Evolutionary conservation across 2,888 invertebrate genomes (phyloP).

Genomic region (Pycnomerus fuliginosus): DNA sequence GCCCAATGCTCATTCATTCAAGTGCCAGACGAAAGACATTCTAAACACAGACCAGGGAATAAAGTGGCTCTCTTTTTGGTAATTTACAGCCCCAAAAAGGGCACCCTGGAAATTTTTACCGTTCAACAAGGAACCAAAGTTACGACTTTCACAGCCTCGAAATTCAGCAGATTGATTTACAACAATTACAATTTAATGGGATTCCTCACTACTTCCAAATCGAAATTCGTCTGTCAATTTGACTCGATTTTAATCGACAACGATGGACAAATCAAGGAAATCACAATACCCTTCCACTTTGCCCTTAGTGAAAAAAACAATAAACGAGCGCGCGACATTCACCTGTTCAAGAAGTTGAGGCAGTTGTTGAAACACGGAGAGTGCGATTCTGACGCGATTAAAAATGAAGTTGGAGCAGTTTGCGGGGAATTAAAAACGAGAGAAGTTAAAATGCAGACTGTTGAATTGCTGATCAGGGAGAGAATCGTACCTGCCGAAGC

Average conservation of each 20-base stretch:
- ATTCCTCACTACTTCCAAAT: slow-evolving; percentile 58
- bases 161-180: slow-evolving; percentile 77
- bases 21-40: slow-evolving; percentile 64
- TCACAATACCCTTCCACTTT: slow-evolving; percentile 88
- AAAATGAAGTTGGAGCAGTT: slow-evolving; percentile 58
- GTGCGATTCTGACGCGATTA: slow-evolving; percentile 54
- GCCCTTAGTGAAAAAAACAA: slow-evolving; percentile 83
- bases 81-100: slow-evolving; percentile 91
- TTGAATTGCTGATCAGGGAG: slow-evolving; percentile 69
- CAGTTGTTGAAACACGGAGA: slow-evolving; percentile 61
- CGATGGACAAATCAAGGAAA: slow-evolving; percentile 77
- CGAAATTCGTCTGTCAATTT: slow-evolving; percentile 61
- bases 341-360: slow-evolving; percentile 76
- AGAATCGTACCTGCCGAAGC: slow-evolving; percentile 64
- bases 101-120: slow-evolving; percentile 90
- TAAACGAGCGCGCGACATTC: slow-evolving; percentile 82
- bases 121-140: slow-evolving; percentile 88
- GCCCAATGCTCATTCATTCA: slow-evolving; percentile 94
- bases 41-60: slow-evolving; percentile 40
- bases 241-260: slow-evolving; percentile 82
- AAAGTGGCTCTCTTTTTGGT: slow-evolving; percentile 78
- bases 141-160: slow-evolving; percentile 87
- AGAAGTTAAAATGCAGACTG: slow-evolving; percentile 68
- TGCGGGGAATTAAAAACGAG: slow-evolving; percentile 68
- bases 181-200: slow-evolving; percentile 81